Evolutionary conservation across 2,113 vertebrate genomes (phyloP).

Genomic region (Stercorarius parasiticus): DNA sequence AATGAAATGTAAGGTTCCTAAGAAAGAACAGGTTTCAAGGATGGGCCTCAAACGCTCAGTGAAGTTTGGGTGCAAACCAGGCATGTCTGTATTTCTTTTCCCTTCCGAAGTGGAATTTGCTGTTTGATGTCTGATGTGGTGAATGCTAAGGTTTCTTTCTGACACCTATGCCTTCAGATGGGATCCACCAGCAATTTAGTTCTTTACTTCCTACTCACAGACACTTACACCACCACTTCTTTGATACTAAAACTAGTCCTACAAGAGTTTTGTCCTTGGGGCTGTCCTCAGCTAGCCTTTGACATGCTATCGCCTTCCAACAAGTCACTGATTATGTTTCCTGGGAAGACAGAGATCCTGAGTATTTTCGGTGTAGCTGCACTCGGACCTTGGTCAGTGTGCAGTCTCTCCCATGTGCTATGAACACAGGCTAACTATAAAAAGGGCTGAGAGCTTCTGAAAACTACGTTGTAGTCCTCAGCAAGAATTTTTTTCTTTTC

Average conservation of each 20-base stretch:
- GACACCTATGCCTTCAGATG: background rate
- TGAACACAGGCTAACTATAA: background rate
- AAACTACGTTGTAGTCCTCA: background rate
- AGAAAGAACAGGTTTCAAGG: background rate
- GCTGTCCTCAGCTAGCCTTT: background rate
- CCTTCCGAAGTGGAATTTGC: background rate
- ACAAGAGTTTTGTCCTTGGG: background rate
- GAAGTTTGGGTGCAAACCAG: background rate
- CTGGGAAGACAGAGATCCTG: background rate
- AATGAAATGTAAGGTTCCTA: background rate
- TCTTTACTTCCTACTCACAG: background rate
- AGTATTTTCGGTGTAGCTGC: background rate
- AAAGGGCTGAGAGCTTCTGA: background rate
- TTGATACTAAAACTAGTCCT: background rate
- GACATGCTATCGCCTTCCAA: background rate
- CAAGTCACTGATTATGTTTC: background rate
- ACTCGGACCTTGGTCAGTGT: background rate
- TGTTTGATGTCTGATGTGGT: background rate
- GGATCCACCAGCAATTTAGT: background rate
- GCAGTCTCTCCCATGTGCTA: fast-evolving
- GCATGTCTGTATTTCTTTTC: background rate
- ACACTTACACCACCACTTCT: background rate
- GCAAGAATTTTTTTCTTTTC: background rate
- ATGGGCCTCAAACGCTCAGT: background rate
- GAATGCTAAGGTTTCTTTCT: background rate